phyloP scores from a whole-genome alignment of 2,113 vertebrate genomes.

The Thalassarche chlororhynchos region DNA sequence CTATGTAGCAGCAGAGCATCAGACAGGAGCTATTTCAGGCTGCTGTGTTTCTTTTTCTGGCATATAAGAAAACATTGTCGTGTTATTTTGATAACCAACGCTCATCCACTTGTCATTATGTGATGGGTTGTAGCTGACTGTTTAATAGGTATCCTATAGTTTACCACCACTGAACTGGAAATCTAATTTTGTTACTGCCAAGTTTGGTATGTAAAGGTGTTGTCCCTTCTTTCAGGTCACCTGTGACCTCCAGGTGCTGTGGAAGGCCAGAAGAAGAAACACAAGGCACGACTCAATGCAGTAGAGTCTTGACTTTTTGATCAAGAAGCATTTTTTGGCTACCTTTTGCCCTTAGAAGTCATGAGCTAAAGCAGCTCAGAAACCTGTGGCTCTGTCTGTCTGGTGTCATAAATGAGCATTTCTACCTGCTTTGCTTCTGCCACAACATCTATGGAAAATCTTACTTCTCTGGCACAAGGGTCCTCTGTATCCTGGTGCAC shows the following conservation, averaged over 20 bases:
- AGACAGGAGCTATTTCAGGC: slow-evolving; percentile 26
- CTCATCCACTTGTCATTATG: neutral
- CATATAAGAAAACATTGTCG: neutral
- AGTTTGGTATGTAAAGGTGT: neutral
- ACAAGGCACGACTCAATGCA: neutral
- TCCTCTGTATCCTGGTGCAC: slow-evolving; percentile 93
- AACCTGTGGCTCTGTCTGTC: neutral
- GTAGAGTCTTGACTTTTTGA: neutral
- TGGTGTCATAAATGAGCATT: neutral
- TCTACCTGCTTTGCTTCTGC: neutral
- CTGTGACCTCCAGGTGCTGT: neutral
- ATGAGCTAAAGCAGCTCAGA: neutral
- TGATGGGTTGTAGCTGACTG: neutral
- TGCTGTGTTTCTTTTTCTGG: slow-evolving; percentile 4
- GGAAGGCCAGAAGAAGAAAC: neutral
- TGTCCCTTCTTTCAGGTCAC: neutral
- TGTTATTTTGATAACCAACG: neutral
- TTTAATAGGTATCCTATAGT: neutral
- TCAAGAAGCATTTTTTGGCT: neutral
- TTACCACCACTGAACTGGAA: neutral
- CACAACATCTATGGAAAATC: neutral
- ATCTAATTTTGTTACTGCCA: neutral
- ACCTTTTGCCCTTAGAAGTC: neutral
- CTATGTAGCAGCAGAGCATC: slow-evolving; percentile 31
- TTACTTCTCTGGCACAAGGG: slow-evolving; percentile 97